Percentiles rank a stretch among this genome's conserved stretches.
Evolutionary conservation across 2,113 vertebrate species (phyloP).

Genomic region (Hiodon alosoides): DNA sequence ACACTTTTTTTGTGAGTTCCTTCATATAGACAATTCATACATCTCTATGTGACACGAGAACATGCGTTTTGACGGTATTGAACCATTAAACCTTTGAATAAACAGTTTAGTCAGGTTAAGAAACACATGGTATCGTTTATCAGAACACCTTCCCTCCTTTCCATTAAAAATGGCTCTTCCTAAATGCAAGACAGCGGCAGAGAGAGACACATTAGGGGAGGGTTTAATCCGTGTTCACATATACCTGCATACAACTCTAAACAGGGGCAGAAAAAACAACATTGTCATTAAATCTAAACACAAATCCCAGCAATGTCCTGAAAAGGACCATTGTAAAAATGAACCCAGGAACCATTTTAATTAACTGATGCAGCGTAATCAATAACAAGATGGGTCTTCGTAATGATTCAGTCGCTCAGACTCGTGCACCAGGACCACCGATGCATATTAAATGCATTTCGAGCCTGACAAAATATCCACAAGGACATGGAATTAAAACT

Average conservation of each 20-base stretch:
- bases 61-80: no score
- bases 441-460: not conserved
- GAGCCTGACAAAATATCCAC: not conserved
- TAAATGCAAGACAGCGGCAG: not conserved
- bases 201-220: not conserved
- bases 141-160: no score
- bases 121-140: no score
- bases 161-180: not conserved
- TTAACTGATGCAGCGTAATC: slow-evolving; percentile 10
- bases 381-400: not conserved
- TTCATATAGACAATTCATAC: no score
- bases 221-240: not conserved
- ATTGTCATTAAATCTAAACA: not conserved
- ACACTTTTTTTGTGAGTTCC: no score
- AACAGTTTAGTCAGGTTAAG: no score
- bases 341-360: not conserved
- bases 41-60: no score
- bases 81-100: no score
- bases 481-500: not conserved
- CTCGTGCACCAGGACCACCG: no score
- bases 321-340: not conserved
- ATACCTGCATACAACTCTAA: not conserved
- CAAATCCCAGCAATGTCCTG: not conserved
- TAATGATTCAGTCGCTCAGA: not conserved
- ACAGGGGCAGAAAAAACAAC: no score